Evolutionary conservation across 2,113 vertebrate genomes (phyloP).

Genomic region (Festucalex cinctus): DNA sequence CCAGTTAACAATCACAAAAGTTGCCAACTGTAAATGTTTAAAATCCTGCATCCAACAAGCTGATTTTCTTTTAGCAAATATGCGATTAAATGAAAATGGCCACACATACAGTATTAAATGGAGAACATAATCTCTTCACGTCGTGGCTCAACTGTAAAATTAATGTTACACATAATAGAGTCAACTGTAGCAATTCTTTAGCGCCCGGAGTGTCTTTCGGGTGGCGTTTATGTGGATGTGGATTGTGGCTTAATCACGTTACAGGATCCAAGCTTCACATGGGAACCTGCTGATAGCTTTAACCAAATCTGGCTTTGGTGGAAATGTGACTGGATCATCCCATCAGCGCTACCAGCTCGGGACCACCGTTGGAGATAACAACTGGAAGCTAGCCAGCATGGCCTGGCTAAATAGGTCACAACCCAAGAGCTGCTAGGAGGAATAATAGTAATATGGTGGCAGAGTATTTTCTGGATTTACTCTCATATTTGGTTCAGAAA

Average conservation of each 20-base stretch:
- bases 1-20: neutral
- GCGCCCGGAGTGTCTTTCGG: neutral
- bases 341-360: constrained; percentile 18
- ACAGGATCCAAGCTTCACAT: constrained; percentile 16
- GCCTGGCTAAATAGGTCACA: constrained; percentile 50
- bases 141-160: constrained; percentile 4
- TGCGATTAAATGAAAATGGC: constrained; percentile 34
- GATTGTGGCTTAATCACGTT: constrained; percentile 20
- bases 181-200: constrained; percentile 3
- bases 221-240: constrained; percentile 11
- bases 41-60: constrained; percentile 32
- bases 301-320: constrained; percentile 54
- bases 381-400: constrained; percentile 40
- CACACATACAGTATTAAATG: constrained; percentile 11
- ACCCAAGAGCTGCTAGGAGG: constrained; percentile 16
- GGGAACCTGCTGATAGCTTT: constrained; percentile 34
- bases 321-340: constrained; percentile 32
- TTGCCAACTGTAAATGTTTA: constrained; percentile 20
- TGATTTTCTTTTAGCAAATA: constrained; percentile 16
- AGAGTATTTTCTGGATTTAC: no score
- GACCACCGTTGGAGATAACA: constrained; percentile 24
- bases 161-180: neutral
- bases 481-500: no score
- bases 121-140: constrained; percentile 16
- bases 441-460: constrained; percentile 4